Evolutionary conservation across 2,888 invertebrate genomes (phyloP).

Genomic region (Hirtodrosophila trivittata): DNA sequence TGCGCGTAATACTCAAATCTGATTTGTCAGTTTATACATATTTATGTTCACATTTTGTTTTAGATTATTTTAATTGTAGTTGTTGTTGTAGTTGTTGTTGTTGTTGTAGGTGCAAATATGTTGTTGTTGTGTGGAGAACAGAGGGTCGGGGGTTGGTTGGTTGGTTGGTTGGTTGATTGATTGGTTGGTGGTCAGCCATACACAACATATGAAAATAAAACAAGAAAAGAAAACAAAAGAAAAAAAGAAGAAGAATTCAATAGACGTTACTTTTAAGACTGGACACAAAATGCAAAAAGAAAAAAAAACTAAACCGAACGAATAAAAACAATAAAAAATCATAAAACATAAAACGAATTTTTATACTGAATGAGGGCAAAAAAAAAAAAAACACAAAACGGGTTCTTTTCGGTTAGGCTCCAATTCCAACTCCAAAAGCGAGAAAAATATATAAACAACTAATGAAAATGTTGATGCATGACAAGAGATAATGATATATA

Average conservation of each 20-base stretch:
- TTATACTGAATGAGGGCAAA: constrained; percentile 33
- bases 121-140: constrained; percentile 24
- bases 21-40: constrained; percentile 61
- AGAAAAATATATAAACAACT: constrained; percentile 1
- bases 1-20: constrained; percentile 90
- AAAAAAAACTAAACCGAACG: constrained; percentile 20
- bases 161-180: constrained; percentile 22
- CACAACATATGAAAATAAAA: constrained; percentile 80
- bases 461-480: no score
- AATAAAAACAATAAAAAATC: constrained; percentile 38
- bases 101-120: constrained; percentile 42
- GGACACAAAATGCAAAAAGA: constrained; percentile 64
- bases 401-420: not conserved
- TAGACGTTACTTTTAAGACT: constrained; percentile 75
- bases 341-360: constrained; percentile 51
- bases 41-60: constrained; percentile 34
- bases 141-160: no score
- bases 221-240: constrained; percentile 73
- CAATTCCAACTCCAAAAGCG: not conserved
- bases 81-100: constrained; percentile 45
- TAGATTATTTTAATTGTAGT: constrained; percentile 34
- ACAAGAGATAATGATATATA: not conserved
- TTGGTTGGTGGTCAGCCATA: constrained; percentile 53
- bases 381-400: constrained; percentile 20
- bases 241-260: constrained; percentile 77